These are phyloP conservation scores for Chrysopilus asiliformis DNA, from an alignment of 2,888 invertebrate genomes.

Conservation along the genomic window DNA sequence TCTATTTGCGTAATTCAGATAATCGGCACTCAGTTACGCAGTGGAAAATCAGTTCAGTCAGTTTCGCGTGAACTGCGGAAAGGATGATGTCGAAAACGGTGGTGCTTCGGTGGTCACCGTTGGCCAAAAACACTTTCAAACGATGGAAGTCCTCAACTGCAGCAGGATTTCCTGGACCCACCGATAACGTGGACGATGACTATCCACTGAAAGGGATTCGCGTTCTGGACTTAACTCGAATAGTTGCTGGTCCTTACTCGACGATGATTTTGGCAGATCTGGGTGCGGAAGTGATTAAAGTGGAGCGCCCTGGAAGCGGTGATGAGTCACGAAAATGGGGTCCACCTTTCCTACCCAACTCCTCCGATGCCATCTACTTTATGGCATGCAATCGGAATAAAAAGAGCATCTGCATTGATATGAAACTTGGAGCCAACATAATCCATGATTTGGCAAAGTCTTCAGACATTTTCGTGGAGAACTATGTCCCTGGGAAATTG, in stretches of 20 bases:
- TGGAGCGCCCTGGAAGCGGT: conserved; percentile 69
- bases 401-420: conserved; percentile 76
- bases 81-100: too few species aligned
- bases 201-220: conserved; percentile 57
- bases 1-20: too few species aligned
- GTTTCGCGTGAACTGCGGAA: too few species aligned
- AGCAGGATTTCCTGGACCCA: too few species aligned
- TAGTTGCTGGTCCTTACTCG: conserved; percentile 89
- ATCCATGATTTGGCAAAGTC: conserved; percentile 57
- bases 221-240: conserved; percentile 68
- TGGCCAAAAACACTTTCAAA: background rate
- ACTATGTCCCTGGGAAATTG: conserved; percentile 86
- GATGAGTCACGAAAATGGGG: conserved; percentile 91
- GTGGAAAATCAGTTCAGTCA: too few species aligned
- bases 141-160: background rate
- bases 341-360: conserved; percentile 64
- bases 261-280: conserved; percentile 87
- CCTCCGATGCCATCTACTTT: conserved; percentile 67
- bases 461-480: conserved; percentile 84
- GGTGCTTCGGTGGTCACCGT: too few species aligned
- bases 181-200: conserved; percentile 15
- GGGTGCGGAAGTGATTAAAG: conserved; percentile 85
- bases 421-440: conserved; percentile 58
- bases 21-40: too few species aligned
- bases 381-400: conserved; percentile 86